These are phyloP conservation scores for Laspeyria flexula DNA, from an alignment of 2,888 invertebrate genomes.

Conservation along the genomic window DNA sequence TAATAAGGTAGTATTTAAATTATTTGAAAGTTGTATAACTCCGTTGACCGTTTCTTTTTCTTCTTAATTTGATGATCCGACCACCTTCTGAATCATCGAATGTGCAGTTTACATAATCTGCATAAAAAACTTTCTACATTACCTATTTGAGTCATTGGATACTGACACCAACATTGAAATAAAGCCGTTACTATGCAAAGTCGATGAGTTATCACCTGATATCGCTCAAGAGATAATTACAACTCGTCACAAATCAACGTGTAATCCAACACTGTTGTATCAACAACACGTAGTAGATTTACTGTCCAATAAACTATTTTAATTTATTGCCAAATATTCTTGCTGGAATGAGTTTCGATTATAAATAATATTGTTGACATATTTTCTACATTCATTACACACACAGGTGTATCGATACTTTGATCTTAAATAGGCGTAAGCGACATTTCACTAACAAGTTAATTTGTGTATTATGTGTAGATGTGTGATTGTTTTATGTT, in stretches of 20 bases:
- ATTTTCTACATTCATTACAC: slow-evolving; percentile 31
- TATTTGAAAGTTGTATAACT: too few species aligned
- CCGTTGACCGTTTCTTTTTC: too few species aligned
- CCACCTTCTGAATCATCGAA: too few species aligned
- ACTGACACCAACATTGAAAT: neutral
- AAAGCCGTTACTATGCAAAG: slow-evolving; percentile 19
- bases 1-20: too few species aligned
- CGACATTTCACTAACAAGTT: neutral
- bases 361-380: slow-evolving; percentile 54
- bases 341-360: slow-evolving; percentile 51
- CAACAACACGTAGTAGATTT: slow-evolving; percentile 60
- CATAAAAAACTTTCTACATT: neutral
- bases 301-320: slow-evolving; percentile 53
- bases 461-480: neutral
- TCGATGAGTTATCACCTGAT: slow-evolving; percentile 25
- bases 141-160: neutral
- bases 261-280: slow-evolving; percentile 62
- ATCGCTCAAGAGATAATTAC: slow-evolving; percentile 35
- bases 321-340: slow-evolving; percentile 59
- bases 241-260: slow-evolving; percentile 52
- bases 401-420: neutral
- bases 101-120: neutral
- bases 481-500: too few species aligned
- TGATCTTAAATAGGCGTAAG: neutral
- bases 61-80: too few species aligned